Evolutionary conservation across 2,113 vertebrate genomes (phyloP).

Genomic region (Centropus bengalensis): DNA sequence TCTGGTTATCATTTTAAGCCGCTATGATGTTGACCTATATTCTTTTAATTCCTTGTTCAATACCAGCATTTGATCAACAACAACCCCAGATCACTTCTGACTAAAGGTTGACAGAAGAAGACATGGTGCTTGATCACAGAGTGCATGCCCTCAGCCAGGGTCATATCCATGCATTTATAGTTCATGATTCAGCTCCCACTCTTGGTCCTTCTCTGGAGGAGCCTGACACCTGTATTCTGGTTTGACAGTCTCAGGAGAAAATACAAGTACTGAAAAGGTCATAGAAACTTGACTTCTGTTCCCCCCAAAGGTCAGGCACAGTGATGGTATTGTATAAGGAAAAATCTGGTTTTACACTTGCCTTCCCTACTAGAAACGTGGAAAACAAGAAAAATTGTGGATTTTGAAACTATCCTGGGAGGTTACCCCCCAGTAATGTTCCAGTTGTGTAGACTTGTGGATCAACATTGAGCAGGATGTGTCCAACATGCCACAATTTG

Average conservation of each 20-base stretch:
- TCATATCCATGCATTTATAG: not conserved
- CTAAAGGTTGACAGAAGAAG: not conserved
- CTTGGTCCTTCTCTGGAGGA: not conserved
- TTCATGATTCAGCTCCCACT: not conserved
- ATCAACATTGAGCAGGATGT: not conserved
- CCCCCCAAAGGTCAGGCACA: not conserved
- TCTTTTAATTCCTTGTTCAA: not conserved
- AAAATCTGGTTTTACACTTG: not conserved
- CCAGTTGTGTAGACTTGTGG: not conserved
- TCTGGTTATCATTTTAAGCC: not conserved
- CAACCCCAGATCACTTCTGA: not conserved
- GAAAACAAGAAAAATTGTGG: not conserved
- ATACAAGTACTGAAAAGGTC: not conserved
- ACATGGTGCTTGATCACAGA: not conserved
- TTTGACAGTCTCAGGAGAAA: not conserved
- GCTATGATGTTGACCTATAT: not conserved
- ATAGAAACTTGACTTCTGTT: not conserved
- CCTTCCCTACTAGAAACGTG: not conserved
- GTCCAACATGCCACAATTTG: accelerated
- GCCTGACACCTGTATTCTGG: not conserved
- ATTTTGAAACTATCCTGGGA: not conserved
- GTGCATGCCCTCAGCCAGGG: not conserved
- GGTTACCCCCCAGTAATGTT: not conserved
- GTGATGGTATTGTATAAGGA: not conserved
- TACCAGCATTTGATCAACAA: not conserved